These are phyloP conservation scores for Vombatus ursinus DNA, from an alignment of 2,113 vertebrate genomes.

Conservation along the genomic window DNA sequence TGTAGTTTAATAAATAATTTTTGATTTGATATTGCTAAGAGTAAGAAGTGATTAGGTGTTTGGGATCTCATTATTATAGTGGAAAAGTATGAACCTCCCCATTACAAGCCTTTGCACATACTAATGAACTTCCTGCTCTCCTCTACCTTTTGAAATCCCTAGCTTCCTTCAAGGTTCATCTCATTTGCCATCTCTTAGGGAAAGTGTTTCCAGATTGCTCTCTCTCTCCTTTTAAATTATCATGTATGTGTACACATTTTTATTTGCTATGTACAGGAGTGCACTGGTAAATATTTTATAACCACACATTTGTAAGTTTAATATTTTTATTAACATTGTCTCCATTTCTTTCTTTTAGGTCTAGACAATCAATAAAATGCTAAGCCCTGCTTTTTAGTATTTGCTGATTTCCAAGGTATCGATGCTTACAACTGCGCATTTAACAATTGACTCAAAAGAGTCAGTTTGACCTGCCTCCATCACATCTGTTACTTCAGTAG, in stretches of 20 bases:
- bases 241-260: background rate
- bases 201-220: background rate
- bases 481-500: background rate
- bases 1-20: background rate
- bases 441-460: background rate
- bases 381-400: background rate
- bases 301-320: background rate
- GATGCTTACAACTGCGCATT: background rate
- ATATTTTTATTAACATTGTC: background rate
- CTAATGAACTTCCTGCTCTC: background rate
- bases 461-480: background rate
- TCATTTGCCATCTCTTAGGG: background rate
- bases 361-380: background rate
- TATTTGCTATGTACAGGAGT: background rate
- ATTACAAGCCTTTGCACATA: background rate
- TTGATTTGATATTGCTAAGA: background rate
- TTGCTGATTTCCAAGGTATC: background rate
- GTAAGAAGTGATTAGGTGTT: constrained; percentile 3
- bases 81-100: background rate
- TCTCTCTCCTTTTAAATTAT: background rate
- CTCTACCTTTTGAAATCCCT: background rate
- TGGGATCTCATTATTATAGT: background rate
- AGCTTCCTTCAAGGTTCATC: background rate
- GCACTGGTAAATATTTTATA: background rate
- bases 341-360: background rate